Conservation (phyloP, 53 echinoderm and acorn worm species). For the Astropecten irregularis region DNA sequence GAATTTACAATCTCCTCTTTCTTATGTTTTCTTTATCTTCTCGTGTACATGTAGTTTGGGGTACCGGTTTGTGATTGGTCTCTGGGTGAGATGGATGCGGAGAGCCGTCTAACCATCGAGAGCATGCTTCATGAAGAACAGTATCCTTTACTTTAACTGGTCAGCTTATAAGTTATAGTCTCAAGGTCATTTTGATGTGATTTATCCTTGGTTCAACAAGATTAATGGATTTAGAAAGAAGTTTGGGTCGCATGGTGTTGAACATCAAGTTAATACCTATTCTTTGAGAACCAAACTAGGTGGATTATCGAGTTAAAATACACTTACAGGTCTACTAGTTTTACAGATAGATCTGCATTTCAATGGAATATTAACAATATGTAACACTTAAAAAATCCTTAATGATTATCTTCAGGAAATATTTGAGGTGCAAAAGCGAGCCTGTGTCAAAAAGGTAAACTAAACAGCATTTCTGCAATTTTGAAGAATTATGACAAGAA, state of each 20-base stretch:
- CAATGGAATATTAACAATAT: not conserved
- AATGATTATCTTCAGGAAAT: constrained; percentile 10
- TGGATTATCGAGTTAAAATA: too few relatives aligned
- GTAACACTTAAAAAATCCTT: not conserved
- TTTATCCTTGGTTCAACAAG: not conserved
- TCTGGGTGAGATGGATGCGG: constrained; percentile 57
- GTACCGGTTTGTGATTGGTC: constrained; percentile 33
- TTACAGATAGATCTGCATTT: not conserved
- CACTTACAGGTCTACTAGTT: too few relatives aligned
- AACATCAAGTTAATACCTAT: too few relatives aligned
- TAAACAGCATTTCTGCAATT: too few relatives aligned
- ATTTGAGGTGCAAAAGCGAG: constrained; percentile 1
- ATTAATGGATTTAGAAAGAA: not conserved
- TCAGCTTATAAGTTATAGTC: not conserved
- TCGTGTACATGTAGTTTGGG: constrained; percentile 24
- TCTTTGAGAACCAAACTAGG: too few relatives aligned
- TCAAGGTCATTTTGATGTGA: not conserved
- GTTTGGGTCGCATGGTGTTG: too few relatives aligned
- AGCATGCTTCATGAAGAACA: constrained; percentile 77
- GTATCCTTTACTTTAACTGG: constrained; percentile 65
- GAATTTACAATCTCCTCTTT: not conserved
- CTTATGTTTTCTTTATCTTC: not conserved
- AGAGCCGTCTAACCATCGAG: constrained; percentile 68
- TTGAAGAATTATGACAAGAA: too few relatives aligned
- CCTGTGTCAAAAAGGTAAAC: constrained; percentile 9